Base-by-base conservation (phyloP, 2,797 vertebrate species). In the Anniella stebbinsi region DNA sequence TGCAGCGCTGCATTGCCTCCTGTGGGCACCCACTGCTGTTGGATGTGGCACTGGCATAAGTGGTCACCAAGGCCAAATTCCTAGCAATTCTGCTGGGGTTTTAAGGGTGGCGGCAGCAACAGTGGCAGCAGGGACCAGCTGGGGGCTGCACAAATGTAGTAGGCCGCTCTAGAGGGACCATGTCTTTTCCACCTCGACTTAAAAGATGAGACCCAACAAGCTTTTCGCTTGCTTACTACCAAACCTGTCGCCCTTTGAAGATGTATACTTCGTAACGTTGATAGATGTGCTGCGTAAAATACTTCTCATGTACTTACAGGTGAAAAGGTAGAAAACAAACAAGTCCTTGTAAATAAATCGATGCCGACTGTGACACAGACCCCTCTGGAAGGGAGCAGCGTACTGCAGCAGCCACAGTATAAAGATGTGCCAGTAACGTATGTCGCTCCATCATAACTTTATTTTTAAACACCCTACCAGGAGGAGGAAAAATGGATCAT, bases 361-460 rank as follows among this genome's bases (percentile, higher is more conserved):
- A 99, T 99, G 99, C 99, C 99, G 88, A 99, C 99, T 4, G 98
- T 99, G 94, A 99, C 99, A 38, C 99, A 99, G 96, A 98, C 98
- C 0, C 98, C 99, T 95, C 97, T 99, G 97, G 99, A 99, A 97
- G 99, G 99, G 96, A 99, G 98, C 90, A 97, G 96, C 70, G 98
- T 98, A 94, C 98, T 98, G 72, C 98, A 98, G 91, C 98, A 99
- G 93, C 98, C 99, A 0, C 99, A 99, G 95, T 99, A 98, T 97
- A 98, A 98, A 97, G 99, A 99, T 0, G 99, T 99, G 88, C 99
- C 99, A 92, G 94, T 99, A 96, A 98, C 98, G 99, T 99, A 97
- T 92, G 98, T 97, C 75, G 70, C 69, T 23, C 69, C 15, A 0
- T 89, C 67, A 70, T n/a, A 41, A 82, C 80, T 18, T 21, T 73